These are phyloP conservation scores for Halichoeres trimaculatus DNA, from an alignment of 2,113 vertebrate genomes.

Conservation along the genomic window DNA sequence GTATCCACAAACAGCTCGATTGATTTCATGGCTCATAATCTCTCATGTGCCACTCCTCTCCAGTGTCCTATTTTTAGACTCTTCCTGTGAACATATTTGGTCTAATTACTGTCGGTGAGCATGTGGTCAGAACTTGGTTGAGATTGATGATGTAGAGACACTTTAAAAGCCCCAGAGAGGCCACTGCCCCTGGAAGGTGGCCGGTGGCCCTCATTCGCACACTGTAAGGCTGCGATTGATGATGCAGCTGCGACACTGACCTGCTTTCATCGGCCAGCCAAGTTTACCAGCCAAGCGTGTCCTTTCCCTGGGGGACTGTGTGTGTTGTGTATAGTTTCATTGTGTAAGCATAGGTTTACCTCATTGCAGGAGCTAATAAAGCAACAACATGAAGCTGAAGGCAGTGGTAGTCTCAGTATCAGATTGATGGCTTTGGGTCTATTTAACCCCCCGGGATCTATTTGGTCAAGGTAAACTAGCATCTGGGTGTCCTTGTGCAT, in stretches of 20 bases:
- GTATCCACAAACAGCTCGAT: slow-evolving; percentile 28
- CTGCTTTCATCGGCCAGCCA: slow-evolving; percentile 64
- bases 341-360: slow-evolving; percentile 39
- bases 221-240: slow-evolving; percentile 66
- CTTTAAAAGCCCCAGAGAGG: slow-evolving; percentile 46
- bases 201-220: slow-evolving; percentile 35
- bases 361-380: slow-evolving; percentile 2
- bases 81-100: slow-evolving; percentile 45
- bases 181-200: slow-evolving; percentile 33
- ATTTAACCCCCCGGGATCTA: slow-evolving; percentile 3
- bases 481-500: background rate
- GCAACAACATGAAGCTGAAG: background rate
- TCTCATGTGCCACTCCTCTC: background rate
- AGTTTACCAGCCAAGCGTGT: slow-evolving; percentile 12
- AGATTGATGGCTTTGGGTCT: background rate
- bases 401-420: background rate
- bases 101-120: slow-evolving; percentile 69
- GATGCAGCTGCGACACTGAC: slow-evolving; percentile 65
- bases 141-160: slow-evolving; percentile 74
- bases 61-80: slow-evolving; percentile 63
- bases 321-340: slow-evolving; percentile 57
- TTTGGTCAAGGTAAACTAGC: background rate
- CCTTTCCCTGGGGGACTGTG: slow-evolving; percentile 19
- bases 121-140: slow-evolving; percentile 59
- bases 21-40: slow-evolving; percentile 44